Percentiles rank a stretch among this genome's conserved stretches.
These are phyloP conservation scores for Halichoerus grypus DNA, from an alignment of 2,113 vertebrate species.

Conservation along the genomic window DNA sequence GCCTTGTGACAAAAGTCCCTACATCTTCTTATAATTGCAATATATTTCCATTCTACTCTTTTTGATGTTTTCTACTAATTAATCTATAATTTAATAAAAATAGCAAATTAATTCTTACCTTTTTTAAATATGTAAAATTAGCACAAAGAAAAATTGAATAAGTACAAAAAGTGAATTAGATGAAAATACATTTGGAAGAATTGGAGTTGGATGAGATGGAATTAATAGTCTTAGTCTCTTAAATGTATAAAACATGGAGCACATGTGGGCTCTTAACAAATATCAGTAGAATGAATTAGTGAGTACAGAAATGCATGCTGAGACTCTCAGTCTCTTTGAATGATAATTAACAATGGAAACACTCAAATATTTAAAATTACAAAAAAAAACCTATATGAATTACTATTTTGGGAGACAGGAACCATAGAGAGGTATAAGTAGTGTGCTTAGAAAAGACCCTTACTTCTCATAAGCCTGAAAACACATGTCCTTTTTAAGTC, in stretches of 20 bases:
- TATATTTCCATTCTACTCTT: not conserved
- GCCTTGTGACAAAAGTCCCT: not conserved
- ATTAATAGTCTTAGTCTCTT: not conserved
- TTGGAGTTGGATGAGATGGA: not conserved
- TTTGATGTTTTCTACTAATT: not conserved
- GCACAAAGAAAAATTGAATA: not conserved
- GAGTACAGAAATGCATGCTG: not conserved
- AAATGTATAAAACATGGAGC: not conserved
- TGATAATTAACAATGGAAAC: not conserved
- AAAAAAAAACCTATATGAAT: not conserved
- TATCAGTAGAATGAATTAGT: not conserved
- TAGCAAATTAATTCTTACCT: not conserved
- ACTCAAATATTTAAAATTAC: not conserved
- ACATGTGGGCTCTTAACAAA: not conserved
- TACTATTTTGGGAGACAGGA: not conserved
- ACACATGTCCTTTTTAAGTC: not conserved
- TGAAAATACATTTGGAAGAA: not conserved
- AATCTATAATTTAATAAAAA: slow-evolving; percentile 22
- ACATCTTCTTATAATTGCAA: not conserved
- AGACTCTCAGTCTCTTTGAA: not conserved
- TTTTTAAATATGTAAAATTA: not conserved
- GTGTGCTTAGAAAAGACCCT: not conserved
- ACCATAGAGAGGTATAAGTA: not conserved
- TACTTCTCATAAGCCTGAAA: not conserved
- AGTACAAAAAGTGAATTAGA: not conserved